These are phyloP conservation scores for Oxystoma pomonae DNA, from an alignment of 2,888 invertebrate genomes.

Conservation along the genomic window DNA sequence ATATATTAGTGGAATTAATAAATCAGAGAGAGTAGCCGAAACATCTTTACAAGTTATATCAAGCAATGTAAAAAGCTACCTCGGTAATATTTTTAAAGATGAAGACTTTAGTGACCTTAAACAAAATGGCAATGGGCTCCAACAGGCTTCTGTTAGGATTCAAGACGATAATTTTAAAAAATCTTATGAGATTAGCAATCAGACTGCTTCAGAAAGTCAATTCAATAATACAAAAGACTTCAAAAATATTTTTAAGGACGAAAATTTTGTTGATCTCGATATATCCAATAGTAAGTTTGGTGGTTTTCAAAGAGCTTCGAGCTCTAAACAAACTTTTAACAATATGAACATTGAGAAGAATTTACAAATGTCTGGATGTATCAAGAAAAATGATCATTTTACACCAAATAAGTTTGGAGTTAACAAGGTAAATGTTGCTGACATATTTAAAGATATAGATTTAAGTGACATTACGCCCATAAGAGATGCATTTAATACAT, in stretches of 20 bases:
- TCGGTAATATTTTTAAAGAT: background rate
- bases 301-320: background rate
- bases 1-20: too few relatives aligned
- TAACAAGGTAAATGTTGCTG: background rate
- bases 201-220: background rate
- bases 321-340: background rate
- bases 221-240: background rate
- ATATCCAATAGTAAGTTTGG: background rate
- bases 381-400: too few relatives aligned
- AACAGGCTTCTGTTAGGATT: background rate
- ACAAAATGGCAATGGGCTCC: background rate
- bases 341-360: background rate
- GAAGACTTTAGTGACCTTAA: background rate
- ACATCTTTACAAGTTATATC: too few relatives aligned
- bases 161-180: background rate
- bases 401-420: too few relatives aligned
- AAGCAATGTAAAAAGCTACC: too few relatives aligned
- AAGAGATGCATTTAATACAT: background rate
- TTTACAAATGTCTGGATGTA: too few relatives aligned
- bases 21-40: too few relatives aligned
- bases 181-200: background rate
- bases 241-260: constrained; percentile 13
- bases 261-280: constrained; percentile 12
- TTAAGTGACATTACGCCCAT: background rate
- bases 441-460: background rate